phyloP scores from a whole-genome alignment of 53 echinoderm and acorn worm species.

The Patiria pectinifera region DNA sequence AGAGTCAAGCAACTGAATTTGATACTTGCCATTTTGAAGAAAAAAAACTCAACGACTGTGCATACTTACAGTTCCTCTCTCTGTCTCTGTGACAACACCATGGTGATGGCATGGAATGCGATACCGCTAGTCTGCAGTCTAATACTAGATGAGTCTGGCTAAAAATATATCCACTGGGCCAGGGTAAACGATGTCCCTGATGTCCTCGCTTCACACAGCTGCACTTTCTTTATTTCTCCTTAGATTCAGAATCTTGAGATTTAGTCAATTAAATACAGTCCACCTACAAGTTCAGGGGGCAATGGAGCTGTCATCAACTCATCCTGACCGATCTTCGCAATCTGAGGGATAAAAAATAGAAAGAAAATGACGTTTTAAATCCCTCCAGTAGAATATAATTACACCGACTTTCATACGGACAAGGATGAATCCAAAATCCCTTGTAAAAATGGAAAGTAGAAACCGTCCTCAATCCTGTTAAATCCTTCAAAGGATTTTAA shows the following conservation, averaged over 20 bases:
- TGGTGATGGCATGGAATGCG: slow-evolving; percentile 64
- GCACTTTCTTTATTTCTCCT: background rate
- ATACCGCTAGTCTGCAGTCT: background rate
- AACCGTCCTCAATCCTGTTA: no score
- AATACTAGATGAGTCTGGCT: slow-evolving; percentile 6
- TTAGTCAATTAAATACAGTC: slow-evolving; percentile 22
- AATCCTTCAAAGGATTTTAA: no score
- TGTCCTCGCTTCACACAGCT: background rate
- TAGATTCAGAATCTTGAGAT: background rate
- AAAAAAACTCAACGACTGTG: background rate
- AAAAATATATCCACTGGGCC: background rate
- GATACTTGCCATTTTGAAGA: background rate
- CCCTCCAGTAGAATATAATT: background rate
- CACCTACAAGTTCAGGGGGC: background rate
- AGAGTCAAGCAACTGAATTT: no score
- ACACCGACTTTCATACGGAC: no score
- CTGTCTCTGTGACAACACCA: slow-evolving; percentile 95
- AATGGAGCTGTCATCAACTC: slow-evolving; percentile 38
- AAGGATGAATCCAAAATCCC: no score
- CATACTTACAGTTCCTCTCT: slow-evolving; percentile 93
- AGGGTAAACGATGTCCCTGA: background rate
- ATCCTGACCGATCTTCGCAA: slow-evolving; percentile 23
- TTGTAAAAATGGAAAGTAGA: no score
- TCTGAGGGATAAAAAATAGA: background rate
- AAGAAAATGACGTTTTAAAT: background rate